Base-by-base conservation (phyloP, 2,113 vertebrate genomes). In the Edolisoma coerulescens region DNA sequence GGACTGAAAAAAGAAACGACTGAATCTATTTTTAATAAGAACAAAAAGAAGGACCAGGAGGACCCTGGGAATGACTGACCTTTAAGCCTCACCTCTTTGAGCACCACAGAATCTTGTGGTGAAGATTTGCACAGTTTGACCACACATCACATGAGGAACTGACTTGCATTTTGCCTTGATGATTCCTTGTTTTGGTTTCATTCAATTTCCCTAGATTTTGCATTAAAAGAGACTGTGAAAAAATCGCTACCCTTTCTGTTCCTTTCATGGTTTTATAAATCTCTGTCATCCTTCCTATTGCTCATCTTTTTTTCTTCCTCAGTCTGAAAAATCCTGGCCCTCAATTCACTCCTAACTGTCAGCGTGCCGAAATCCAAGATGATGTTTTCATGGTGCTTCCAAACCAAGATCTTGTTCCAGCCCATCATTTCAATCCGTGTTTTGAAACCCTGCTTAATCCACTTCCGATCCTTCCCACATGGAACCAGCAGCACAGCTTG, bases 401-500 rank as follows among this genome's bases (percentile, higher is more conserved):
- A 89, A 89, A 93, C 52, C 68, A 61, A 90, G 92, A n/a, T 42
- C 63, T 59, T 18, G 19, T 90, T 95, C 86, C 90, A 90, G 68
- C 80, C 54, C 84, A 63, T 90, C 71, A n/a, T 78, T 81, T 95
- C 70, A 86, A 81, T 63, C 44, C 74, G 69, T 63, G 56, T 93
- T 95, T 95, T 96, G 83, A 84, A 95, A 78, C 60, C 22, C 33
- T 1, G 0, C 64, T 90, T 70, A 80, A 92, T 83, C 68, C 13
- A 1, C 67, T 92, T 94, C 90, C 19, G 18, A 84, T 90, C 76
- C 63, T 86, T 90, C 53, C 85, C 90, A 57, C 52, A 71, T 64
- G 85, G 95, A 96, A 35, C n/a, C 22, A 77, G 50, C 81, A 87
- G 64, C 84, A 84, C 69, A 85, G 92, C 71, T 81, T 74, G 90